A percentile compares a stretch with the other conserved stretches of the same genome.
These are phyloP conservation scores for Axis porcinus DNA, from an alignment of 2,113 vertebrate genomes.

Conservation along the genomic window DNA sequence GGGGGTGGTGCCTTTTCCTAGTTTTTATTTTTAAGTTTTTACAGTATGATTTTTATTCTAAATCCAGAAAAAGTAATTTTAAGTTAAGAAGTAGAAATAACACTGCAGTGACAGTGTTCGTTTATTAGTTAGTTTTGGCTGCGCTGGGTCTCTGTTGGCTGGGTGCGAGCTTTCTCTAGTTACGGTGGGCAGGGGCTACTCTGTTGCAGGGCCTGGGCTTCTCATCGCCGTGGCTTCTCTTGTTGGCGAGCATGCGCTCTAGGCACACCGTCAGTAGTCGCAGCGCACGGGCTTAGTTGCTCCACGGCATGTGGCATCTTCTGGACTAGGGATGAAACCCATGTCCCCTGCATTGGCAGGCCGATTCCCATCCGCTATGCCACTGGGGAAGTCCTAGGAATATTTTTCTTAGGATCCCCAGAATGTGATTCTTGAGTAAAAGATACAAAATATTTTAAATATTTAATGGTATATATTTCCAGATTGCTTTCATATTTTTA, in stretches of 20 bases:
- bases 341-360: not conserved
- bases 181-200: fast-evolving
- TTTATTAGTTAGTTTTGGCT: not conserved
- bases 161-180: not conserved
- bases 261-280: not conserved
- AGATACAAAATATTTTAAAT: not conserved
- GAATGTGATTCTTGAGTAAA: not conserved
- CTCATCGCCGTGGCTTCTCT: not conserved
- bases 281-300: not conserved
- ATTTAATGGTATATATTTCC: not conserved
- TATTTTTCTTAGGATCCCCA: not conserved
- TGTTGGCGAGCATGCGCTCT: not conserved
- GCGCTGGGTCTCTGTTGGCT: not conserved
- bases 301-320: not conserved
- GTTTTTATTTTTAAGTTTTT: not conserved
- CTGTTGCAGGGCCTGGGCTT: not conserved
- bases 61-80: not conserved
- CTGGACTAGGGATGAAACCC: not conserved
- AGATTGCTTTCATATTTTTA: not conserved
- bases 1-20: not conserved
- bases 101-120: not conserved
- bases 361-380: not conserved
- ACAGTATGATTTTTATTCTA: not conserved
- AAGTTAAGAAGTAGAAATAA: not conserved
- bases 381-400: not conserved